These are phyloP conservation scores for Anoplopoma fimbria DNA, from an alignment of 2,113 vertebrate genomes.

Conservation along the genomic window DNA sequence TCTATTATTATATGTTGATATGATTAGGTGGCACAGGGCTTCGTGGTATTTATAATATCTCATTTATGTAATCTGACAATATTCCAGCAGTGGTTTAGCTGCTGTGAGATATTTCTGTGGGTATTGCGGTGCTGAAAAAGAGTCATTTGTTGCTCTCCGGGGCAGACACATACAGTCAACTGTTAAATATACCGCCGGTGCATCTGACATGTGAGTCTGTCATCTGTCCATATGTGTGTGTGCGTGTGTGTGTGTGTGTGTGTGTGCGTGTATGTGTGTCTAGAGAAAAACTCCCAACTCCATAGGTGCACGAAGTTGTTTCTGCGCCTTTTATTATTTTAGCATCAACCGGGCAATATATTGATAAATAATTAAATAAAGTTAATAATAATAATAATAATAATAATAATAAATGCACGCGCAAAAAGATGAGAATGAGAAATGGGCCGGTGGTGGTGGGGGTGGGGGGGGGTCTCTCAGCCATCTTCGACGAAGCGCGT, in stretches of 20 bases:
- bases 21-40: background rate
- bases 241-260: background rate
- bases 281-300: background rate
- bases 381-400: background rate
- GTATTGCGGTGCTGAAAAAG: background rate
- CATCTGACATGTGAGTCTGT: constrained; percentile 45
- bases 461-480: background rate
- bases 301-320: constrained; percentile 12
- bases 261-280: background rate
- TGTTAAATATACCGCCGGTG: constrained; percentile 26
- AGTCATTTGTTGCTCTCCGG: background rate
- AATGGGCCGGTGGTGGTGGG: too few species aligned
- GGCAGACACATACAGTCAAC: background rate
- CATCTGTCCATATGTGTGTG: background rate
- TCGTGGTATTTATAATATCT: background rate
- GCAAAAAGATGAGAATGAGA: background rate
- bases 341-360: constrained; percentile 8
- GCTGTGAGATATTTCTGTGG: background rate
- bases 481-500: constrained; percentile 52
- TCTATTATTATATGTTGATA: too few species aligned
- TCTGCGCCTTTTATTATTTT: too few species aligned
- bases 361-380: background rate
- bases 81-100: background rate
- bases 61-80: background rate
- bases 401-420: constrained; percentile 30